Evolutionary conservation across 35 echinoderm and acorn worm species (phyloP).

Genomic region (Ophioderma brevispina): DNA sequence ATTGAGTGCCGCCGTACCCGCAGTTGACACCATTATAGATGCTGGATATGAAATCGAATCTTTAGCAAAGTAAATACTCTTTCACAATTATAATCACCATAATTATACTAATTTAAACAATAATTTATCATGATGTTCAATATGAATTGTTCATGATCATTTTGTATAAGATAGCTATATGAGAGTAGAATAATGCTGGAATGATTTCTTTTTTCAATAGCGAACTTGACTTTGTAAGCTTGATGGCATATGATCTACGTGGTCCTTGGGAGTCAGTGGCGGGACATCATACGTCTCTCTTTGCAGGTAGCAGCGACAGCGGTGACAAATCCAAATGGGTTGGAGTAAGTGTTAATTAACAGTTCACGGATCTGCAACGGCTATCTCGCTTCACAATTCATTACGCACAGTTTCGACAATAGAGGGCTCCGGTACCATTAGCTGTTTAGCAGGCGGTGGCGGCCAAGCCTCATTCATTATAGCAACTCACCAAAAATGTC

Average conservation of each 20-base stretch:
- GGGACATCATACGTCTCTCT: constrained; percentile 46
- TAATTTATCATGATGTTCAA: no score
- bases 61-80: neutral
- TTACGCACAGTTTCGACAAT: no score
- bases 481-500: no score
- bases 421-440: no score
- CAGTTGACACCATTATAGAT: constrained; percentile 1
- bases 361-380: no score
- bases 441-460: no score
- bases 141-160: no score
- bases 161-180: neutral
- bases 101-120: neutral
- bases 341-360: constrained; percentile 25
- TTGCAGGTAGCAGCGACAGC: neutral
- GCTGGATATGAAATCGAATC: constrained; percentile 16
- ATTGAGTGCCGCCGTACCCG: constrained; percentile 27
- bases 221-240: constrained; percentile 45
- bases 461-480: no score
- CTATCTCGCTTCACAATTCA: no score
- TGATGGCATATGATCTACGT: constrained; percentile 57
- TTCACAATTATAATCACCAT: neutral
- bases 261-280: constrained; percentile 23
- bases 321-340: neutral
- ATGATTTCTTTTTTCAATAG: neutral
- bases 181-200: neutral